These are phyloP conservation scores for Scolanthus callimorphus DNA, from an alignment of 92 coral and sea anemone species.

Conservation along the genomic window DNA sequence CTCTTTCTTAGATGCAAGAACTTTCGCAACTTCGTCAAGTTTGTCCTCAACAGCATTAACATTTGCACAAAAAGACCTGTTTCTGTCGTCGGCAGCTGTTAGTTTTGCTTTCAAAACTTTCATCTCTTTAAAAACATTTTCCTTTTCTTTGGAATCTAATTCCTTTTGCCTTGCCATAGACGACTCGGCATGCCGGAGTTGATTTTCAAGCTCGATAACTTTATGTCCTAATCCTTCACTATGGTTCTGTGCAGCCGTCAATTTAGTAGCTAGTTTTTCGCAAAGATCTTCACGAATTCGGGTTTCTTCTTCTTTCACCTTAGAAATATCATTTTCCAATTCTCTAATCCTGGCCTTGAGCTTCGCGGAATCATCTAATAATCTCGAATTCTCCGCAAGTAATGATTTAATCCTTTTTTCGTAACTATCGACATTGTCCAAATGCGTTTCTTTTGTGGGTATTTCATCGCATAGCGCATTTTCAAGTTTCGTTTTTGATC, in stretches of 20 bases:
- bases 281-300: constrained; percentile 66
- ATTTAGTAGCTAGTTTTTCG: constrained; percentile 46
- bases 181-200: constrained; percentile 52
- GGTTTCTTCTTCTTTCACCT: constrained; percentile 57
- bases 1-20: constrained; percentile 39
- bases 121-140: constrained; percentile 39
- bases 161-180: constrained; percentile 30
- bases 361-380: constrained; percentile 28
- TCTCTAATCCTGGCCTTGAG: constrained; percentile 45
- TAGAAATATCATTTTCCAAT: constrained; percentile 34
- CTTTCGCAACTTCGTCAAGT: constrained; percentile 36
- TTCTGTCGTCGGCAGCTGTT: constrained; percentile 41
- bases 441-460: neutral
- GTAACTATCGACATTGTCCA: neutral
- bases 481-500: neutral
- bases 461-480: neutral
- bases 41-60: constrained; percentile 43
- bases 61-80: constrained; percentile 38
- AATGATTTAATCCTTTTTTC: neutral
- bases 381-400: constrained; percentile 12
- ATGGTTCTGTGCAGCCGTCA: constrained; percentile 39
- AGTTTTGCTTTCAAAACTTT: constrained; percentile 46
- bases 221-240: constrained; percentile 62
- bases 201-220: constrained; percentile 49
- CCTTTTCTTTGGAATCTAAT: constrained; percentile 18